A percentile compares a stretch with the other conserved stretches of the same genome.
These are phyloP conservation scores for Alviniconcha marisindica DNA, from an alignment of 1,140 invertebrate genomes.

Conservation along the genomic window DNA sequence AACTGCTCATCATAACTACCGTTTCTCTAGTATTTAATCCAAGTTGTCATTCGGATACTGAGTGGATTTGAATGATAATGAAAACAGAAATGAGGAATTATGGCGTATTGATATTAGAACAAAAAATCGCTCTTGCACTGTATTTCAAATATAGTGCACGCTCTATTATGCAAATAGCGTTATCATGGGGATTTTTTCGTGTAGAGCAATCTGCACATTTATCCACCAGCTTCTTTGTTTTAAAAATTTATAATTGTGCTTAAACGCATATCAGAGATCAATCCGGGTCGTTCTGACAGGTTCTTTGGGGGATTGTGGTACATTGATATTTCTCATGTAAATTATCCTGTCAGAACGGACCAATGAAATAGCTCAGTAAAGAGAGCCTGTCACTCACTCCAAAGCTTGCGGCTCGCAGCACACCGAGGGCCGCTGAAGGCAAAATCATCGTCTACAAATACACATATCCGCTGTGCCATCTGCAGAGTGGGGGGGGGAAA, in stretches of 20 bases:
- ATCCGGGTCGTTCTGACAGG: background rate
- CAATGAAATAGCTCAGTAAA: constrained; percentile 48
- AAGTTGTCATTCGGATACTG: background rate
- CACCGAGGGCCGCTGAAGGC: background rate
- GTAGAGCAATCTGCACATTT: background rate
- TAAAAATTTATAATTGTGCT: background rate
- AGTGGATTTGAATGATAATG: background rate
- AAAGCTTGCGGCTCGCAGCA: background rate
- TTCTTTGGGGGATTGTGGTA: constrained; percentile 41
- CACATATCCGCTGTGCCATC: no score
- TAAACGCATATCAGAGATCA: background rate
- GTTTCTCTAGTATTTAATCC: background rate
- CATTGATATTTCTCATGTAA: constrained; percentile 64
- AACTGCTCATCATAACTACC: background rate
- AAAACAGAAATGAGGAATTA: background rate
- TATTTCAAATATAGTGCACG: constrained; percentile 47
- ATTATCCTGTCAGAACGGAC: constrained; percentile 48
- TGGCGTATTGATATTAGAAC: constrained; percentile 39
- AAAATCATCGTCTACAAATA: constrained; percentile 23
- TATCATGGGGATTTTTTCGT: background rate
- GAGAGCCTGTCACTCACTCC: constrained; percentile 50
- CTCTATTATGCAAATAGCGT: constrained; percentile 45
- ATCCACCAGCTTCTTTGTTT: no score
- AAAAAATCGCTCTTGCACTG: constrained; percentile 40
- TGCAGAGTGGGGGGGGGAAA: no score